Evolutionary conservation across 2,113 vertebrate species (phyloP).

Genomic region (Oreotrochilus melanogaster): DNA sequence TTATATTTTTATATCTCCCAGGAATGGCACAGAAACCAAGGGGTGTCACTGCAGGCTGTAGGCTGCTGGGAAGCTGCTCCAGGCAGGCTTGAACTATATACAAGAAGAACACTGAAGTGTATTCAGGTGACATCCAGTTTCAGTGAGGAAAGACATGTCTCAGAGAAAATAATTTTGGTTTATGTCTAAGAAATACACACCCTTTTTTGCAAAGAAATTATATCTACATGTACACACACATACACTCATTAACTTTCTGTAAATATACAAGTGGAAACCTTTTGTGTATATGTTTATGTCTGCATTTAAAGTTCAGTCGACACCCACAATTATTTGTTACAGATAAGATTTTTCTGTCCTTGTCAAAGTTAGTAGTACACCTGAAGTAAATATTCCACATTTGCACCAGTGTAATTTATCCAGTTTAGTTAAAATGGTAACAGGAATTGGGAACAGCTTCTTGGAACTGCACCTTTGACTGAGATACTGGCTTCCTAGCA

Average conservation of each 20-base stretch:
- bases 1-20: not conserved
- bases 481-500: not conserved
- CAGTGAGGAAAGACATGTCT: not conserved
- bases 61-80: not conserved
- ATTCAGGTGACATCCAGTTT: not conserved
- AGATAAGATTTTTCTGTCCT: not conserved
- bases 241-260: not conserved
- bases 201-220: not conserved
- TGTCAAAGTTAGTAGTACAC: not conserved
- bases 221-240: not conserved
- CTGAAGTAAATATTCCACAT: not conserved
- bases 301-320: not conserved
- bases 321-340: not conserved
- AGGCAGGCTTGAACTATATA: not conserved
- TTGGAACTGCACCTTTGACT: accelerated
- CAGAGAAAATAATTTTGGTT: not conserved
- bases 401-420: not conserved
- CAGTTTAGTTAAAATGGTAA: not conserved
- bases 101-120: not conserved
- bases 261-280: not conserved
- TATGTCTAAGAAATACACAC: not conserved
- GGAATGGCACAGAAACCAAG: not conserved
- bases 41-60: not conserved
- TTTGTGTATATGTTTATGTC: not conserved
- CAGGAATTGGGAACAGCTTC: not conserved